These are phyloP conservation scores for Harpagoxenus sublaevis DNA, from an alignment of 2,888 invertebrate genomes.

Conservation along the genomic window DNA sequence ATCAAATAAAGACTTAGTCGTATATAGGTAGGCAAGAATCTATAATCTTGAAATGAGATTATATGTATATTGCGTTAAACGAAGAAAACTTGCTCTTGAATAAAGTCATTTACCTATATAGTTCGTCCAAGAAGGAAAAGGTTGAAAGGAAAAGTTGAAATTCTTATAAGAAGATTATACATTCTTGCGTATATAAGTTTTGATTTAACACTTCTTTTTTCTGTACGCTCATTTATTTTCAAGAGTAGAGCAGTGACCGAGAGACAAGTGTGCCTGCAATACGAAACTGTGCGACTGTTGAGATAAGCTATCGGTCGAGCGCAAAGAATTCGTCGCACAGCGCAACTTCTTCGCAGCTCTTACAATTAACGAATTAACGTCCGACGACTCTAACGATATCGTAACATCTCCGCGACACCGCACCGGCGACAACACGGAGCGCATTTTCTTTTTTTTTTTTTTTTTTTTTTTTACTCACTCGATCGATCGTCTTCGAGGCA, in stretches of 20 bases:
- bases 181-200: no score
- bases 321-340: not conserved
- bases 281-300: not conserved
- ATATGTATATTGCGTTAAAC: no score
- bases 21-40: no score
- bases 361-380: not conserved
- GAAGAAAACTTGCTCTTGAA: no score
- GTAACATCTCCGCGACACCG: not conserved
- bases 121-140: no score
- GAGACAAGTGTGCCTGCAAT: no score
- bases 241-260: not conserved
- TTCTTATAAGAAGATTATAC: no score
- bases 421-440: not conserved
- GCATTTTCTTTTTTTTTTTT: not conserved
- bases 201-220: no score
- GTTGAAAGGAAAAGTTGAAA: no score
- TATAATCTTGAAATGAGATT: no score
- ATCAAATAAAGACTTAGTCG: no score
- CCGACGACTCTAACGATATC: not conserved
- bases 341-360: not conserved
- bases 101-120: no score
- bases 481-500: constrained; percentile 9
- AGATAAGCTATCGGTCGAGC: not conserved
- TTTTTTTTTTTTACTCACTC: not conserved
- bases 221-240: not conserved